Evolutionary conservation across 1,140 invertebrate species (phyloP), one percentile per base, ranked within the genome.

Genomic region (Ips typographus): DNA sequence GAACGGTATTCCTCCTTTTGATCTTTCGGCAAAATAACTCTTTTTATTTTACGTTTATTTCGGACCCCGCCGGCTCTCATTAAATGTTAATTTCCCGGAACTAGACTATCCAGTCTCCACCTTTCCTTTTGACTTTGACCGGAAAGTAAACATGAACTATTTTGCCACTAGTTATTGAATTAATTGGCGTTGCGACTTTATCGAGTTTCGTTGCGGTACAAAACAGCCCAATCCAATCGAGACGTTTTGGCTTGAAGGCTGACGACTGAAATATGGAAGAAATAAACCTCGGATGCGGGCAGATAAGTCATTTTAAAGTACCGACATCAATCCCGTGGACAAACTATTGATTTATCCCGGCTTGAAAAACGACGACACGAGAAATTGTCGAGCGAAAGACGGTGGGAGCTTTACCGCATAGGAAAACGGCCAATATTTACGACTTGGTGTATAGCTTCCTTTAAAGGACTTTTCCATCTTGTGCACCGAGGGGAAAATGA

Each of bases 371-470:
- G 57, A 59, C 59, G 56, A 59, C 65, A 60, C 65, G 7, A 41
- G 56, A 40, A 67, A 67, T 67, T 67, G 65, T 53, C 55, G 57
- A 42, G 55, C 59, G 59, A 67, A 67, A 67, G 65, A 67, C 59
- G 65, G 43, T 56, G 42, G 39, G 22, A 52, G 42, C 55, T 67
- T 67, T 58, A 58, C 65, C 65, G 56, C 65, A 67, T 60, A 67
- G 65, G 65, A 67, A 67, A 67, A 57, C 55, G 65, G 47, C 65
- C 65, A 67, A 67, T 67, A 67, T 59, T 58, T 67, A 67, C 65
- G 59, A 67, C 59, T 67, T 67, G 49, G 65, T 37, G 42, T 38
- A 38, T 67, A 40, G 65, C 59, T 67, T 67, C 55, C 65, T 42
- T 67, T 67, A 22, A 22, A 22, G 22, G 22, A 22, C 22, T 22